Evolutionary conservation across 2,888 invertebrate species (phyloP).

Genomic region (Beris morrisii): DNA sequence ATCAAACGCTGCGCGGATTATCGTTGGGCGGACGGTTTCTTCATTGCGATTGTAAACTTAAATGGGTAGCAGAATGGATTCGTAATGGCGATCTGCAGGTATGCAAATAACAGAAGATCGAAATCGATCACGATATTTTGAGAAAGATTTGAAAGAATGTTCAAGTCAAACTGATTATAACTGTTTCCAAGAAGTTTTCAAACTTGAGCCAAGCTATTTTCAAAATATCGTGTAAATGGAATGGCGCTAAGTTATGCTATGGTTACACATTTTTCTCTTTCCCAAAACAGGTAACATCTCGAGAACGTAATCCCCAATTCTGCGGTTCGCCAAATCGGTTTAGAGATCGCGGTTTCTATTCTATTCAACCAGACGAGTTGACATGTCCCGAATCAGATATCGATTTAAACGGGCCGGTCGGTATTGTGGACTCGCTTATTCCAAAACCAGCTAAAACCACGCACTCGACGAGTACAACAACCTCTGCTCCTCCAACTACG

Average conservation of each 20-base stretch:
- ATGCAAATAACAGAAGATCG: constrained; percentile 27
- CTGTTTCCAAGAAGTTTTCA: too few species aligned
- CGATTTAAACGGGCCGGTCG: constrained; percentile 56
- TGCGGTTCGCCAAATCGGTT: constrained; percentile 82
- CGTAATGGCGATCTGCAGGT: constrained; percentile 82
- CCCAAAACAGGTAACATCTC: constrained; percentile 67
- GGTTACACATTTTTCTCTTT: too few species aligned
- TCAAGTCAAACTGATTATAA: background rate
- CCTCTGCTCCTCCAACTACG: constrained; percentile 49
- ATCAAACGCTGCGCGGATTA: constrained; percentile 79
- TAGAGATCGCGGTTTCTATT: constrained; percentile 82
- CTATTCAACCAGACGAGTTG: constrained; percentile 77
- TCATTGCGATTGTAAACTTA: constrained; percentile 83
- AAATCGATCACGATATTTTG: too few species aligned
- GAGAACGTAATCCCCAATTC: constrained; percentile 90
- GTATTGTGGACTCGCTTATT: constrained; percentile 54
- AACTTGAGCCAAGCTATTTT: too few species aligned
- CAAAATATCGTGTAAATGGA: too few species aligned
- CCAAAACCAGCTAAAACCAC: constrained; percentile 45
- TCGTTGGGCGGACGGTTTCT: constrained; percentile 87
- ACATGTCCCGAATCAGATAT: constrained; percentile 63
- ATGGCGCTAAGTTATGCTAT: too few species aligned
- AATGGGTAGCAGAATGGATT: constrained; percentile 92
- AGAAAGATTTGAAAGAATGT: background rate
- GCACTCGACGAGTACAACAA: constrained; percentile 49